Evolutionary conservation across 2,113 vertebrate species (phyloP).

Genomic region (Litocranius walleri): DNA sequence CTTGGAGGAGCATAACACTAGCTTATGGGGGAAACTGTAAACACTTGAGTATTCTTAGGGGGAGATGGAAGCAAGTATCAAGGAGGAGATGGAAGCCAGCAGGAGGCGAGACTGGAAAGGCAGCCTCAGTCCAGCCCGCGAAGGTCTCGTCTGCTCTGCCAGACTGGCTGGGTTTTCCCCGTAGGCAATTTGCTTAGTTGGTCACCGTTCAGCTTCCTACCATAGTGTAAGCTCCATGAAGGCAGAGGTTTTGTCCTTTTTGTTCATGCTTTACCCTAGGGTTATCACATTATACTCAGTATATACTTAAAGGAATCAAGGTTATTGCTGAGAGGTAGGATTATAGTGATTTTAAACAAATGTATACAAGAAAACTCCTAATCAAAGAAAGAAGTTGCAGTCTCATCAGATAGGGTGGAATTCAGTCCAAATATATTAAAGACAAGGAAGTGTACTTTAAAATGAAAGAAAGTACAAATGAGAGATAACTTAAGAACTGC

Average conservation of each 20-base stretch:
- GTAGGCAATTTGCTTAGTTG: neutral
- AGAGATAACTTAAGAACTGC: neutral
- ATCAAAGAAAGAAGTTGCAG: neutral
- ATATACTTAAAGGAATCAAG: neutral
- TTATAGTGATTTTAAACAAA: neutral
- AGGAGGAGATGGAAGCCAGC: neutral
- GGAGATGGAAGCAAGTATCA: neutral
- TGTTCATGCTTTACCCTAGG: neutral
- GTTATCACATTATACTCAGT: neutral
- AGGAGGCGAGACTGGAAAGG: neutral
- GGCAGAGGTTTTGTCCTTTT: neutral
- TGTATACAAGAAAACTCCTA: slow-evolving; percentile 11
- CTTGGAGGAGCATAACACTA: neutral
- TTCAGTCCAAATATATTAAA: neutral
- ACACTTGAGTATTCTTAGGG: neutral
- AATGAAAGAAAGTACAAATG: neutral
- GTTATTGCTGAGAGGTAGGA: neutral
- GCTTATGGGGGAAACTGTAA: neutral
- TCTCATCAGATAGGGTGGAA: neutral
- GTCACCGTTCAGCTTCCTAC: neutral
- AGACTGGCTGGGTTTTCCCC: neutral
- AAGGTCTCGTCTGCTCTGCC: neutral
- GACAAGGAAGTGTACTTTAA: neutral
- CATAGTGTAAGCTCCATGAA: neutral
- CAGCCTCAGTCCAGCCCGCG: neutral